These are phyloP conservation scores for Brachionichthys hirsutus DNA, from an alignment of 2,113 vertebrate species.

Conservation along the genomic window DNA sequence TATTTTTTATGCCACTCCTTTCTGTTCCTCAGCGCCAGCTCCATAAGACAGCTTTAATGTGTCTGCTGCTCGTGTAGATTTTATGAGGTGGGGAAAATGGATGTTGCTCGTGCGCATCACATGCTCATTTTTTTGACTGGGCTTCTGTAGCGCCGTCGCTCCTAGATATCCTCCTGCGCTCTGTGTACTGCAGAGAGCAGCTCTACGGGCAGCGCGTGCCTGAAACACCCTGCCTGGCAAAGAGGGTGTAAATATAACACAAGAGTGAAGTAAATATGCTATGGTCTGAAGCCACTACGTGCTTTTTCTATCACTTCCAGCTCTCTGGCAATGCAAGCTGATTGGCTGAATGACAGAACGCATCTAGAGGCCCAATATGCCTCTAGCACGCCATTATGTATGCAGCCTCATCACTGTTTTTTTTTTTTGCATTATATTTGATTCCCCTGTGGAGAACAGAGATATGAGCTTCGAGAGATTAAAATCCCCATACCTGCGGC, in stretches of 20 bases:
- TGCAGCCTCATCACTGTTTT: constrained; percentile 26
- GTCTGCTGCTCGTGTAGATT: constrained; percentile 61
- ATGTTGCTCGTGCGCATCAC: constrained; percentile 36
- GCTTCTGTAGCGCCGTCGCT: constrained; percentile 11
- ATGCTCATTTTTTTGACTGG: constrained; percentile 26
- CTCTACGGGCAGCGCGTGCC: constrained; percentile 21
- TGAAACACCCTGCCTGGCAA: constrained; percentile 11
- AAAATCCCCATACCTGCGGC: constrained; percentile 51
- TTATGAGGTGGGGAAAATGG: constrained; percentile 57
- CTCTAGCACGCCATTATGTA: constrained; percentile 47
- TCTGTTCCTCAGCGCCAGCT: constrained; percentile 42
- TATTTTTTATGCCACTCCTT: constrained; percentile 39
- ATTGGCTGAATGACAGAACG: constrained; percentile 10
- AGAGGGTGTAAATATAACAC: constrained; percentile 54
- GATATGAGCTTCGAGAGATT: constrained; percentile 49
- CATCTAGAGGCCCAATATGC: constrained; percentile 9
- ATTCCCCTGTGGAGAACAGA: constrained; percentile 26
- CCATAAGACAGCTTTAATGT: constrained; percentile 56
- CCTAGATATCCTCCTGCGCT: constrained; percentile 16
- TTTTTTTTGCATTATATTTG: constrained; percentile 39
- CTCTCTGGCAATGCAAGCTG: constrained; percentile 5
- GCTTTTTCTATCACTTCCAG: constrained; percentile 7
- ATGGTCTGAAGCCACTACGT: constrained; percentile 19
- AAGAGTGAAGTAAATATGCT: constrained; percentile 33
- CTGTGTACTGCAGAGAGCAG: constrained; percentile 10